Conservation (phyloP, 2,113 vertebrate genomes). For the Paradoxurus hermaphroditus region DNA sequence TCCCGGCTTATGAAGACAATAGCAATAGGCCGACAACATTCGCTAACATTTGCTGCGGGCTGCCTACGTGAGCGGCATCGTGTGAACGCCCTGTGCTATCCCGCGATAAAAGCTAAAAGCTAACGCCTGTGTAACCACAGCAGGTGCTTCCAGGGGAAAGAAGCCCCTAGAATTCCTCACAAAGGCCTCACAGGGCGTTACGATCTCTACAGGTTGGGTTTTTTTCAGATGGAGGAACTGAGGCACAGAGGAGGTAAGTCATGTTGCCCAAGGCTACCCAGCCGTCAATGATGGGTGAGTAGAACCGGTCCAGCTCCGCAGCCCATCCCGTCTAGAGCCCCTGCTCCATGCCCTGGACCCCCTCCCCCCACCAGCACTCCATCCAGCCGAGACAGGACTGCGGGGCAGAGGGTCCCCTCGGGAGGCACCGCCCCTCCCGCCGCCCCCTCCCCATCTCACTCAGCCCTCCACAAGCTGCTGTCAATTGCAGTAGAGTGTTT, state of each 20-base stretch:
- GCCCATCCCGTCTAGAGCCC: neutral
- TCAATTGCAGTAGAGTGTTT: conserved; percentile 79
- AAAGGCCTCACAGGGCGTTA: neutral
- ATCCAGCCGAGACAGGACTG: neutral
- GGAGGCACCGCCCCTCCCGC: neutral
- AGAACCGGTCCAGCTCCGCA: neutral
- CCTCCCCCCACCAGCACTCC: neutral
- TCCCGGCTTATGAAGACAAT: conserved; percentile 55
- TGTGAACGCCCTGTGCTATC: conserved; percentile 47
- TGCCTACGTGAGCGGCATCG: conserved; percentile 2
- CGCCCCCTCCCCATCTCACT: conserved; percentile 63
- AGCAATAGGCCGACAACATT: conserved; percentile 45
- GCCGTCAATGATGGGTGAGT: neutral
- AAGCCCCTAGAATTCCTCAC: conserved; percentile 23
- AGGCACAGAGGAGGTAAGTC: conserved; percentile 10
- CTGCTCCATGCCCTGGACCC: neutral
- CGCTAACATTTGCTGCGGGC: conserved; percentile 45
- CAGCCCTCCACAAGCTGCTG: conserved; percentile 72
- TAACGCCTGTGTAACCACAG: neutral
- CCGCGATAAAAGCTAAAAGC: no score
- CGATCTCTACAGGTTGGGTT: neutral
- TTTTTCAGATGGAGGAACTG: neutral
- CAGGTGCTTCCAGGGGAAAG: conserved; percentile 43
- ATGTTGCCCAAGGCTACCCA: neutral
- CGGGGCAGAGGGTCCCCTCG: neutral